Evolutionary conservation across 2,113 vertebrate species (phyloP).

Genomic region (Dasypus novemcinctus): DNA sequence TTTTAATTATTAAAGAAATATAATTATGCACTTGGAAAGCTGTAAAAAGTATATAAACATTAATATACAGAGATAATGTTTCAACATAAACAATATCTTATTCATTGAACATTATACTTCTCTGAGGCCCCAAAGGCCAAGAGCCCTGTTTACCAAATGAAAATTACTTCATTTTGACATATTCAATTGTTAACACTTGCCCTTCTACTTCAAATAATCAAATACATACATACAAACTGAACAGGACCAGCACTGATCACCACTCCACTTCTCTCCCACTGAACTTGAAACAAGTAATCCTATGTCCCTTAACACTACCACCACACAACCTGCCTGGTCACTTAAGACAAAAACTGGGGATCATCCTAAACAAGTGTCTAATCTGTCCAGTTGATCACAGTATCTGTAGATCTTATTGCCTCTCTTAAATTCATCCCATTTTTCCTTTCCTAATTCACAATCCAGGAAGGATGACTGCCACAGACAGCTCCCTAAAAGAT

Average conservation of each 20-base stretch:
- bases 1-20: conserved; percentile 19
- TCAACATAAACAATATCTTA: not conserved
- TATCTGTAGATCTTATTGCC: not conserved
- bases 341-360: not conserved
- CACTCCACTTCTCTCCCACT: not conserved
- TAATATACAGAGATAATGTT: not conserved
- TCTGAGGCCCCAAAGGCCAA: not conserved
- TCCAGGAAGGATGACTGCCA: not conserved
- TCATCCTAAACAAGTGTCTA: not conserved
- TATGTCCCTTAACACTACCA: not conserved
- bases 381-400: not conserved
- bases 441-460: not conserved
- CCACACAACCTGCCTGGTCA: not conserved
- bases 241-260: not conserved
- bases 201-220: not conserved
- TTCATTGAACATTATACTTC: not conserved
- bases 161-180: conserved; percentile 39
- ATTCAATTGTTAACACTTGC: not conserved
- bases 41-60: not conserved
- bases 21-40: not conserved
- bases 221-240: not conserved
- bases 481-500: not conserved
- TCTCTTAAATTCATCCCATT: not conserved
- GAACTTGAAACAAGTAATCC: conserved; percentile 16
- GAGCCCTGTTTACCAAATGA: not conserved